Conservation (phyloP, 1,140 invertebrate genomes). For the Leptonema lineaticorne region DNA sequence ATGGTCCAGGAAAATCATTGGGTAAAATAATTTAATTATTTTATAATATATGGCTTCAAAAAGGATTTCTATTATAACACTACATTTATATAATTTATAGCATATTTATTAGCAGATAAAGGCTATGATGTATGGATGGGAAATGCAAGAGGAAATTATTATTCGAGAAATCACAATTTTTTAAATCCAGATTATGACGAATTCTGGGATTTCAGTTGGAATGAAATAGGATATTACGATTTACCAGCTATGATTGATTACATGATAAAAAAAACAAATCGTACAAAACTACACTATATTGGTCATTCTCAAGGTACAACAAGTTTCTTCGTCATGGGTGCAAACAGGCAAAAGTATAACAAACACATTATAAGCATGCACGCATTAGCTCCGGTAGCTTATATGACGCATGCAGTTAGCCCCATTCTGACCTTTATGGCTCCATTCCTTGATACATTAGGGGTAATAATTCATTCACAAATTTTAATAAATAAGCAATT, state of each 20-base stretch:
- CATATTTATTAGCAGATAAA: slow-evolving; percentile 65
- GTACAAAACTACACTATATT: slow-evolving; percentile 56
- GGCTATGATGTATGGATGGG: slow-evolving; percentile 80
- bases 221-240: slow-evolving; percentile 65
- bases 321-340: slow-evolving; percentile 60
- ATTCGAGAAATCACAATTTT: slow-evolving; percentile 60
- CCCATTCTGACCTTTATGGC: slow-evolving; percentile 48
- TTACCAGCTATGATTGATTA: slow-evolving; percentile 68
- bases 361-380: slow-evolving; percentile 55
- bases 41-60: background rate
- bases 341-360: slow-evolving; percentile 60
- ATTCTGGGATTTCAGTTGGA: slow-evolving; percentile 64
- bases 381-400: slow-evolving; percentile 61
- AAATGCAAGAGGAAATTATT: slow-evolving; percentile 68
- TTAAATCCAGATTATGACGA: slow-evolving; percentile 50
- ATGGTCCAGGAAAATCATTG: slow-evolving; percentile 54
- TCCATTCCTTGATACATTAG: slow-evolving; percentile 3
- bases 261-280: slow-evolving; percentile 54
- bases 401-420: slow-evolving; percentile 45
- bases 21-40: slow-evolving; percentile 48
- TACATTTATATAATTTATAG: slow-evolving; percentile 57
- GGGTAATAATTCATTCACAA: too few relatives aligned
- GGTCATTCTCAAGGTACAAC: slow-evolving; percentile 65
- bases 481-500: background rate
- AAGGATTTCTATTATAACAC: background rate